These are phyloP conservation scores for Cephus pygmeus DNA, from an alignment of 2,888 invertebrate species.

Conservation along the genomic window DNA sequence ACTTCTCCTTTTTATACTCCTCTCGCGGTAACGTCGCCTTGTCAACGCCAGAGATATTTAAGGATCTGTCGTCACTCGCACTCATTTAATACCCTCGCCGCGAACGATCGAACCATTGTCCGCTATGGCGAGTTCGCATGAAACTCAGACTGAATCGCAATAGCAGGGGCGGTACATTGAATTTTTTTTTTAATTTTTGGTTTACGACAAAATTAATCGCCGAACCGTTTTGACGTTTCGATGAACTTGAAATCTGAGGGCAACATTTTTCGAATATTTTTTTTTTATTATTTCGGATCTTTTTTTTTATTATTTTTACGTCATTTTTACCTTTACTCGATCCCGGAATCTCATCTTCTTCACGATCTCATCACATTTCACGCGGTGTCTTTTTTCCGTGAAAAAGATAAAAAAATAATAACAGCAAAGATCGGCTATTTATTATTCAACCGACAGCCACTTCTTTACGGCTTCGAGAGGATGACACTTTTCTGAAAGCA, in stretches of 20 bases:
- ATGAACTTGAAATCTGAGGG: no score
- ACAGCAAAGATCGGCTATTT: neutral
- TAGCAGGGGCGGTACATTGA: neutral
- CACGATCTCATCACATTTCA: neutral
- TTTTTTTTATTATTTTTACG: no score
- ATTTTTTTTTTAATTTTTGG: no score
- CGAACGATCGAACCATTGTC: slow-evolving; percentile 24
- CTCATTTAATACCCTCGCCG: slow-evolving; percentile 21
- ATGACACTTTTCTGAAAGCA: neutral
- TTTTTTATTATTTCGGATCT: no score
- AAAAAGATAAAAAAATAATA: neutral
- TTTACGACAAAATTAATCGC: no score
- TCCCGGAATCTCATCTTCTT: neutral
- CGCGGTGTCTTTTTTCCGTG: neutral
- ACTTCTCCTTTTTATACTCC: slow-evolving; percentile 32
- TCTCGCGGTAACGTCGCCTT: slow-evolving; percentile 37
- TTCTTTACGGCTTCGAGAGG: neutral
- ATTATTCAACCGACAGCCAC: neutral
- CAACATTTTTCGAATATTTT: no score
- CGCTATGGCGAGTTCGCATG: slow-evolving; percentile 24
- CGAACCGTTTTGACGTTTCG: no score
- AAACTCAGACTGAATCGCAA: slow-evolving; percentile 18
- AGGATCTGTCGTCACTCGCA: slow-evolving; percentile 21
- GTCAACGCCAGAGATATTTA: slow-evolving; percentile 43
- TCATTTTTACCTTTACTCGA: no score